phyloP scores from a whole-genome alignment of 2,797 vertebrate genomes.

The Enteromius viviparus region DNA sequence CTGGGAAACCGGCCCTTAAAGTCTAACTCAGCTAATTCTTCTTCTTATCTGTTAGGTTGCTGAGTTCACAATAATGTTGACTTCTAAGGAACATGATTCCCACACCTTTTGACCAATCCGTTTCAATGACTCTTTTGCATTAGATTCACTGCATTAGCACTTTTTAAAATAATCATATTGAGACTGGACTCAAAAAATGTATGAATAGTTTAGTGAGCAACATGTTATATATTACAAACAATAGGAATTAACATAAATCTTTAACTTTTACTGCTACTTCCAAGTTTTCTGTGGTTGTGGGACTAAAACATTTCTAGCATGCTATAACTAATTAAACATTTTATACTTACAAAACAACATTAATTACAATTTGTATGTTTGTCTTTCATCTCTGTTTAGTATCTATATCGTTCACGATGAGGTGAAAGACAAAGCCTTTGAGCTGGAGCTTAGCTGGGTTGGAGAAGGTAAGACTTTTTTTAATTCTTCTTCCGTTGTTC shows the following conservation, averaged over 20 bases:
- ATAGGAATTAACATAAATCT: too few species aligned
- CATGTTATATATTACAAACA: background rate
- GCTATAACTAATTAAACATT: background rate
- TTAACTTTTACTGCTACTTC: background rate
- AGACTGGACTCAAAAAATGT: background rate
- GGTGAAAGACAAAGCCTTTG: constrained; percentile 98
- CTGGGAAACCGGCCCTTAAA: background rate
- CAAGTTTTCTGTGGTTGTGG: background rate
- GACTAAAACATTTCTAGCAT: too few species aligned
- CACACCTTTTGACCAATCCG: background rate
- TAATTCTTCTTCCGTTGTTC: background rate
- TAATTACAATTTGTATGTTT: background rate
- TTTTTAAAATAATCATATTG: background rate
- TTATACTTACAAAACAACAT: background rate
- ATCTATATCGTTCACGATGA: constrained; percentile 99
- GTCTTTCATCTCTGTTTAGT: constrained; percentile 69
- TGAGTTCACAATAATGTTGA: constrained; percentile 1
- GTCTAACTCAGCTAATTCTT: constrained; percentile 7
- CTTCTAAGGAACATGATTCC: background rate
- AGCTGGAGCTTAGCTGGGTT: constrained; percentile 98
- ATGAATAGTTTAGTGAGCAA: background rate
- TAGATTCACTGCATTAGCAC: background rate
- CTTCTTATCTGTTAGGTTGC: background rate
- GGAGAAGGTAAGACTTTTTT: constrained; percentile 82
- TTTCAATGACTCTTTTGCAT: background rate